Conservation (phyloP, 2,888 invertebrate species). For the Pandemis heparana region DNA sequence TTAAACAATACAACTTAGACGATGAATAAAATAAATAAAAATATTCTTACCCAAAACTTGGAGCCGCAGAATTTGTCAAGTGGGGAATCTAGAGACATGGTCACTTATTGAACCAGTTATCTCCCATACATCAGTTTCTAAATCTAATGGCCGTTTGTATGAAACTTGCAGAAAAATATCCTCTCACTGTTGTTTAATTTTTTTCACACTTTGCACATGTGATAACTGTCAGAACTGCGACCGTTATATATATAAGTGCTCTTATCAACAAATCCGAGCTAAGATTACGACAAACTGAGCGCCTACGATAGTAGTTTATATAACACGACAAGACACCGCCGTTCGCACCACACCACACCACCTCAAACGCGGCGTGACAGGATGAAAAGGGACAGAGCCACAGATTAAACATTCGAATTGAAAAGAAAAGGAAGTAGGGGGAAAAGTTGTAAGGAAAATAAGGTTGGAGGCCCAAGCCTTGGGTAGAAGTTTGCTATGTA, state of each 20-base stretch:
- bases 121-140: constrained; percentile 34
- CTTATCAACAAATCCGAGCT: constrained; percentile 24
- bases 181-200: constrained; percentile 37
- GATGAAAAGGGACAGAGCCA: constrained; percentile 87
- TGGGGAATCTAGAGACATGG: constrained; percentile 83
- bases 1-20: background rate
- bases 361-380: constrained; percentile 48
- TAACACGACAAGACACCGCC: constrained; percentile 14
- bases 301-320: constrained; percentile 12
- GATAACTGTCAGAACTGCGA: constrained; percentile 37
- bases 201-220: constrained; percentile 40
- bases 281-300: constrained; percentile 19
- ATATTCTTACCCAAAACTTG: constrained; percentile 90
- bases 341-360: constrained; percentile 48
- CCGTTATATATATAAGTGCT: constrained; percentile 33
- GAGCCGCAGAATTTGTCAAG: constrained; percentile 93
- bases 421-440: constrained; percentile 64
- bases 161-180: constrained; percentile 38
- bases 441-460: background rate
- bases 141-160: constrained; percentile 33
- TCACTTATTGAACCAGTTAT: constrained; percentile 60
- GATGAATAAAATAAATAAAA: background rate
- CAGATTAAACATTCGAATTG: constrained; percentile 92
- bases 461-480: background rate
- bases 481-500: background rate